Evolutionary conservation across 2,113 vertebrate genomes (phyloP), one percentile per base, ranked within the genome.

Genomic region (Serilophus lunatus): DNA sequence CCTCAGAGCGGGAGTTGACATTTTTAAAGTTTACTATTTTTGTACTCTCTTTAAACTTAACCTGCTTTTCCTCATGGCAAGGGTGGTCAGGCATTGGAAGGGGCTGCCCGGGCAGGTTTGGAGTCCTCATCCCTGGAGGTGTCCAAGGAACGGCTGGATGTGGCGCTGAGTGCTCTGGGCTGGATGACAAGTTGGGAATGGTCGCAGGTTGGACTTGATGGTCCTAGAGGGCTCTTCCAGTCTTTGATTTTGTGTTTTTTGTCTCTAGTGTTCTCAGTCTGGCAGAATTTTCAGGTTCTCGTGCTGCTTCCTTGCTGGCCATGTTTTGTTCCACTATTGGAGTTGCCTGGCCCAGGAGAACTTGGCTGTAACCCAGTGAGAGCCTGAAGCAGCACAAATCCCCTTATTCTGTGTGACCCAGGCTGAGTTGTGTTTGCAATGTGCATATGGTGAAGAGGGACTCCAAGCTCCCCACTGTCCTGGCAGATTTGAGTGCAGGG

Each of bases 341-440:
- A 23, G 9, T 3, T 72, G 54, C 42, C 38, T 23, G 47, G 54
- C 42, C 36, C 4, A 7, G 42, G 40, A 42, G 13, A 60, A n/a
- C 23, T 36, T 51, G 42, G 31, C 54, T 70, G 60, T n/a, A 51
- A 15, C 22, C 24, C 4, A 7, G 1, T 5, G 29, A 1, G 6
- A 76, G 26, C 57, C 60, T 38, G 42, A 59, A 64, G 57, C 61
- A 68, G 51, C 35, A 63, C n/a, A 16, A 4, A 61, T 59, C 51
- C 63, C 18, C 3, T 29, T 68, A 35, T 57, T 61, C 23, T 9
- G 1, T 1, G 10, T 38, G 44, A 16, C 36, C 28, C 28, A 19
- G 8, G 3, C 2, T 35, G 29, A 13, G 1, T 0, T 35, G 47
- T 8, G 10, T 22, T 35, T 47, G 50, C 28, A 7, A 22, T 3